Conservation (phyloP, 2,888 invertebrate species). For the Agrotis clavis region DNA sequence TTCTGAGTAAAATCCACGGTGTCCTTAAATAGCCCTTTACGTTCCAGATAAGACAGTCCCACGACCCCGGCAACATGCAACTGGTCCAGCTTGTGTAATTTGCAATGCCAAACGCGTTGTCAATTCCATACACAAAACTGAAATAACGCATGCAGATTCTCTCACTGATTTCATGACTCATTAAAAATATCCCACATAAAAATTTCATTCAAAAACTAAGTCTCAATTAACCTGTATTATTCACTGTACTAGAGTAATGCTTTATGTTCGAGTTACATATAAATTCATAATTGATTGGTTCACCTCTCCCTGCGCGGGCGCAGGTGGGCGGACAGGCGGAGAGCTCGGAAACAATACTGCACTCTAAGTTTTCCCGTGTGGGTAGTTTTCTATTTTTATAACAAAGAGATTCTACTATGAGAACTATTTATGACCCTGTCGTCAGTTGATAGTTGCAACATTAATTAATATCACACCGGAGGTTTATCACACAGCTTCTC, state of each 20-base stretch:
- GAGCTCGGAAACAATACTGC: slow-evolving; percentile 54
- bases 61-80: too few relatives aligned
- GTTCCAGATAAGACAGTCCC: too few relatives aligned
- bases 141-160: neutral
- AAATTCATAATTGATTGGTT: slow-evolving; percentile 3
- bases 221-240: neutral
- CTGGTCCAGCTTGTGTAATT: too few relatives aligned
- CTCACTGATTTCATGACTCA: neutral
- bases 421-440: neutral
- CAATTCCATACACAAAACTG: neutral
- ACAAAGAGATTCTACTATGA: slow-evolving; percentile 24
- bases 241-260: neutral
- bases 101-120: too few relatives aligned
- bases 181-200: neutral
- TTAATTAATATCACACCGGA: neutral
- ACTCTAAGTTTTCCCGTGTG: slow-evolving; percentile 51
- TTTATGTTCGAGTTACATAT: neutral
- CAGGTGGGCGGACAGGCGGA: slow-evolving; percentile 39
- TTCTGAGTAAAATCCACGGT: too few relatives aligned
- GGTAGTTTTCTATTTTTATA: slow-evolving; percentile 49
- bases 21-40: too few relatives aligned
- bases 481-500: too few relatives aligned
- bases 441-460: neutral
- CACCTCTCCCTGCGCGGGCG: neutral
- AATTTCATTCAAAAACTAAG: neutral